Percentiles rank a stretch among this genome's conserved stretches.
phyloP scores from a whole-genome alignment of 2,113 vertebrate genomes.

The Noturus placidus region DNA sequence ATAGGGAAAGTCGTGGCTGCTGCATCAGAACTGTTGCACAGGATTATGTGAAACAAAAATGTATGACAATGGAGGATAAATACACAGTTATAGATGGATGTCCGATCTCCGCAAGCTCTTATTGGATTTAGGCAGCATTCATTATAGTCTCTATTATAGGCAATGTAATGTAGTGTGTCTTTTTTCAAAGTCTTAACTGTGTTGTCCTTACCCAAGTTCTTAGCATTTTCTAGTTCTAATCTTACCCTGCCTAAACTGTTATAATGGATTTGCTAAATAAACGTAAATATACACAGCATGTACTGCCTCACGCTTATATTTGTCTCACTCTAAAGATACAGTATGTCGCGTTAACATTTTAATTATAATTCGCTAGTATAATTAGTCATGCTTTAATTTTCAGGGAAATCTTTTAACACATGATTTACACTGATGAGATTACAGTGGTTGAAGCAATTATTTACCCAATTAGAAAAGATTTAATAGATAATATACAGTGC shows the following conservation, averaged over 20 bases:
- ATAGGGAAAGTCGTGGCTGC: neutral
- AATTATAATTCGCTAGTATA: neutral
- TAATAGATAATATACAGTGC: neutral
- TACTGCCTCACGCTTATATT: neutral
- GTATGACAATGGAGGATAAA: neutral
- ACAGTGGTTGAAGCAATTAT: neutral
- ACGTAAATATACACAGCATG: neutral
- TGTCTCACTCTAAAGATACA: neutral
- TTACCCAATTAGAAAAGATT: neutral
- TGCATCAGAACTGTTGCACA: neutral
- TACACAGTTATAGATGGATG: neutral
- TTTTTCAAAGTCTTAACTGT: neutral
- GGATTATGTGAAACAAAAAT: constrained; percentile 4
- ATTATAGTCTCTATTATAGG: neutral
- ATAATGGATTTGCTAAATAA: neutral
- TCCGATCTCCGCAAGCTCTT: neutral
- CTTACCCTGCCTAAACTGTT: neutral
- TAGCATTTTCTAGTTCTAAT: neutral
- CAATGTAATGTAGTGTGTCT: neutral
- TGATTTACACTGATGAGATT: neutral
- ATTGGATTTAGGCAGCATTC: neutral
- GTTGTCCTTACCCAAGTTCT: neutral
- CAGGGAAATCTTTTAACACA: neutral
- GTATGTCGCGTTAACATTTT: neutral
- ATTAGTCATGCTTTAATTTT: neutral